Evolutionary conservation across 2,888 invertebrate species (phyloP), one percentile per base, ranked within the genome.

Genomic region (Sacculina carcini): DNA sequence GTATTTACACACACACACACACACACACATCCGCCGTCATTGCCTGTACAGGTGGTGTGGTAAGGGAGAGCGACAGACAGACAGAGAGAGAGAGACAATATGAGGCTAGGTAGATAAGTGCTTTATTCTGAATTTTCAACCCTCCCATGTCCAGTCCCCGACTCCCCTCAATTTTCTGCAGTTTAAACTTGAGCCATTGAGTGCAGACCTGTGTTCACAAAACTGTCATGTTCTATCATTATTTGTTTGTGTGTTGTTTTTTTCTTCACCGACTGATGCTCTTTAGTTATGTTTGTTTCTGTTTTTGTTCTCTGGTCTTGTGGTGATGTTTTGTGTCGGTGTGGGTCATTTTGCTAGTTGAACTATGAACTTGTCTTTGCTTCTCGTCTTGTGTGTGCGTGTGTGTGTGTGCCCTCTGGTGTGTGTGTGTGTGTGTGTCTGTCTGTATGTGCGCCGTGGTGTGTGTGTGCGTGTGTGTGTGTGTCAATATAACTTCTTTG

Each of bases 171-270:
- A n/a, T n/a, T n/a, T n/a, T n/a, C n/a, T n/a, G n/a, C n/a, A n/a
- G n/a, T n/a, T n/a, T n/a, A n/a, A n/a, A n/a, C n/a, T 40, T 5
- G 26, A 24, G 40, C 40, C 40, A 40, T 40, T 40, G 40, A 24
- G 40, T 40, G 40, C 40, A 40, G 40, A 40, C 24, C 24, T 40
- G 40, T 26, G n/a, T 40, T 12, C n/a, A n/a, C 24, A 23, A 14
- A 36, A 10, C 9, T 9, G 38, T 38, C n/a, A 10, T 34, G 34
- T 14, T 4, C 26, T 50, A 16, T 26, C 5, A n/a, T 14, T 50
- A 34, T 50, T 14, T 50, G 36, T 50, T 21, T 38, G 23, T 50
- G 36, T 38, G 23, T 31, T 48, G 29, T 48, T n/a, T 48, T 9
- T 48, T 6, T 48, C 7, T 48, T 9, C 28, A 32, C 28, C 7